Base-by-base conservation (phyloP, 2,888 invertebrate species). In the Boloria selene region DNA sequence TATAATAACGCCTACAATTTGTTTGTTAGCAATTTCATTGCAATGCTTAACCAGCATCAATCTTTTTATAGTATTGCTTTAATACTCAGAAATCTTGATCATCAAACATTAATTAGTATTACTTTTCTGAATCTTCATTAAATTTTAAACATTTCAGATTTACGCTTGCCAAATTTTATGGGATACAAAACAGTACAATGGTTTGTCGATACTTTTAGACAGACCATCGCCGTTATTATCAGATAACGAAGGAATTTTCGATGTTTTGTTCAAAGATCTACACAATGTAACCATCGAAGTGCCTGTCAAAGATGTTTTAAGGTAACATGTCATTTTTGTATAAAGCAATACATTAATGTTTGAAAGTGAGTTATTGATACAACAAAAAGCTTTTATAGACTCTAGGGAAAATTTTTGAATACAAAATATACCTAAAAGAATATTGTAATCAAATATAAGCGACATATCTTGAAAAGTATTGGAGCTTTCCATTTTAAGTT, bases 101-200 rank as follows among this genome's bases (percentile, higher is more conserved):
- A 22, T 22, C 3, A 22, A 22, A 3, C 3, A 42, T 54, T 42
- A 18, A 31, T 62, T 26, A 51, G 16, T 50, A 54, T 63, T 55
- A 18, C 60, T 13, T 60, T 51, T 18, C 17, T 14, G 13, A 18
- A 17, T 17, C 42, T 14, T 2, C 5, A 5, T 17, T n/a, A 38
- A 54, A 38, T 55, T 18, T 7, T 42, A 55, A 53, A 69, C 31
- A 79, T 31, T 81, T 17, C 71, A 93, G 93, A 82, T 94, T 65
- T 93, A 96, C 76, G 86, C 96, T 0, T 97, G 96, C 75, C 94
- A 95, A 64, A 94, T 96, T 0, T 87, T 97, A 50, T 94, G 95
- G 88, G 95, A 94, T 70, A 86, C 93, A 65, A 94, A 95, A 0
- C 91, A 95, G 69, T 96, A 94, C 77, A 87, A 88, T 42, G 93